A percentile compares a stretch with the other conserved stretches of the same genome.
Evolutionary conservation across 1,140 invertebrate genomes (phyloP).

Genomic region (Drosophila kurseongensis): DNA sequence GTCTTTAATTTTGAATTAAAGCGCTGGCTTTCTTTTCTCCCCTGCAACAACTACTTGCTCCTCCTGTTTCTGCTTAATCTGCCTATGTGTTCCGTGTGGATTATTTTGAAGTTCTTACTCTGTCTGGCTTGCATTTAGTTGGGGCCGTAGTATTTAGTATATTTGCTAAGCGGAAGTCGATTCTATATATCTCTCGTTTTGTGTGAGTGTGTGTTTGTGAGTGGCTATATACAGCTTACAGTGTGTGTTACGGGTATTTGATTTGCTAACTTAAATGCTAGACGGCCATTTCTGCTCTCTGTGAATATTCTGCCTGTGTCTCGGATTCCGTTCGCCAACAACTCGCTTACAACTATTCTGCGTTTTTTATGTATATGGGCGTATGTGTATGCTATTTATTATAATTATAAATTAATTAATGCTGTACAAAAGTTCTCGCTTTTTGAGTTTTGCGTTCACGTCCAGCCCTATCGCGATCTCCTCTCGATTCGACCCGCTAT

Average conservation of each 20-base stretch:
- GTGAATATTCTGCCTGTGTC: conserved; percentile 4
- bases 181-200: conserved; percentile 52
- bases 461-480: conserved; percentile 8
- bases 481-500: conserved; percentile 12
- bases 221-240: conserved; percentile 66
- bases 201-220: conserved; percentile 25
- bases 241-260: conserved; percentile 44
- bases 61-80: conserved; percentile 6
- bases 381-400: conserved; percentile 42
- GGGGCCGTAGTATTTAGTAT: conserved; percentile 38
- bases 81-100: conserved; percentile 13
- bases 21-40: conserved; percentile 35
- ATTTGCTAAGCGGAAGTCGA: conserved; percentile 74
- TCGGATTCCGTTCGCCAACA: conserved; percentile 30
- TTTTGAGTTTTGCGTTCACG: conserved; percentile 38
- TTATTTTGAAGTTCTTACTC: conserved; percentile 42
- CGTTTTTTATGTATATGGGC: conserved; percentile 22
- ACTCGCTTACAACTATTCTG: conserved; percentile 31
- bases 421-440: conserved; percentile 70
- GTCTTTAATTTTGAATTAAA: conserved; percentile 76
- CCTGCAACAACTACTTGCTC: background rate
- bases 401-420: conserved; percentile 81
- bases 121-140: conserved; percentile 43
- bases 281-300: conserved; percentile 46
- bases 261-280: conserved; percentile 80